phyloP scores from a whole-genome alignment of 2,797 vertebrate genomes.

The Crypturellus tataupa region DNA sequence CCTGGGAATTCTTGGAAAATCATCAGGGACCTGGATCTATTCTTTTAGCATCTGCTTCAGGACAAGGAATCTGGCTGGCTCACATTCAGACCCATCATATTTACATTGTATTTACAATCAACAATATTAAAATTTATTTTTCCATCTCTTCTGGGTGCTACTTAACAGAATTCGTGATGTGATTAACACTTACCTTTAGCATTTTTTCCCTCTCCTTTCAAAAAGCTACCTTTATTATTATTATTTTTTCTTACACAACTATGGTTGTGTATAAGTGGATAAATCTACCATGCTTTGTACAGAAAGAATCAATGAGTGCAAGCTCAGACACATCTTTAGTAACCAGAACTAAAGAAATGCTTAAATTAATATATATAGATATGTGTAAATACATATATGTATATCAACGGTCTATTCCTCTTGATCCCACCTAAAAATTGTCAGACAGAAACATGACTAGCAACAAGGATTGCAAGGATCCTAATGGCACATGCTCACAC shows the following conservation, averaged over 20 bases:
- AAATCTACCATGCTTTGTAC: background rate
- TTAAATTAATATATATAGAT: background rate
- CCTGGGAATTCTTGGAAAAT: background rate
- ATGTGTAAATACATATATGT: too few species aligned
- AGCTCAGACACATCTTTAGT: background rate
- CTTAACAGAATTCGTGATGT: background rate
- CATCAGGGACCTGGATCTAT: background rate
- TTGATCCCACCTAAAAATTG: background rate
- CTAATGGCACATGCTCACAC: background rate
- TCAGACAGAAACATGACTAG: background rate
- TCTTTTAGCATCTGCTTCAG: background rate
- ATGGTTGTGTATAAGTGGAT: background rate
- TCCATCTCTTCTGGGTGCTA: background rate
- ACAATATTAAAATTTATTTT: background rate
- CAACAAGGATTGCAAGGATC: background rate
- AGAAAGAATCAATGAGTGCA: background rate
- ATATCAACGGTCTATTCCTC: background rate
- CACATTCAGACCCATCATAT: background rate
- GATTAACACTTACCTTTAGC: background rate
- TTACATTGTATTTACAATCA: background rate
- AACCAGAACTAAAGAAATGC: background rate
- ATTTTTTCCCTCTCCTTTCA: background rate
- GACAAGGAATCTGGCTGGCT: background rate
- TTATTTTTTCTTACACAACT: background rate
- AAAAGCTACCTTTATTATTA: background rate